A percentile compares a stretch with the other conserved stretches of the same genome.
Conservation (phyloP, 64 coral and sea anemone species). For the Orbicella faveolata region DNA sequence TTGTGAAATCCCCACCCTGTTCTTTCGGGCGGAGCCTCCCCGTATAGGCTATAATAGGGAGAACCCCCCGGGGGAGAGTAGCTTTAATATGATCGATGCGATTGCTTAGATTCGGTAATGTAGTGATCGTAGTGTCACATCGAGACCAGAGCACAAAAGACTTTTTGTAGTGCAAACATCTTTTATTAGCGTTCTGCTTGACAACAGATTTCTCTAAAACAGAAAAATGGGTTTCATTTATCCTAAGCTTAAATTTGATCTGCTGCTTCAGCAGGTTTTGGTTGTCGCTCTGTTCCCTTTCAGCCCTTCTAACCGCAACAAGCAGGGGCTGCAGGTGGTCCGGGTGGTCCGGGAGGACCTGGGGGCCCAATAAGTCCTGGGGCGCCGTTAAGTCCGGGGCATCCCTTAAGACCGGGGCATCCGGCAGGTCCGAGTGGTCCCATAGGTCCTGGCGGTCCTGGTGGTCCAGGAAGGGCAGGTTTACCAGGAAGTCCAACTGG, state of each 20-base stretch:
- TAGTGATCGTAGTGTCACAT: no score
- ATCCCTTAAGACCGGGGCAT: slow-evolving; percentile 55
- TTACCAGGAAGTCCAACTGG: slow-evolving; percentile 35
- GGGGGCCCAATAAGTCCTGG: slow-evolving; percentile 56
- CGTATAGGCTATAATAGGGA: no score
- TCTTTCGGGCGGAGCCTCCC: no score
- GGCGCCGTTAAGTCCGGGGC: slow-evolving; percentile 58
- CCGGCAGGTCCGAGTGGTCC: slow-evolving; percentile 10
- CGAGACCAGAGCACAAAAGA: no score
- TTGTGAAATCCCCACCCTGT: no score
- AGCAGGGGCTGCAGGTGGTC: slow-evolving; percentile 28
- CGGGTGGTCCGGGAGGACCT: slow-evolving; percentile 62
- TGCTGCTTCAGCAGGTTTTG: not conserved
- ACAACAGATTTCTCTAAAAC: not conserved
- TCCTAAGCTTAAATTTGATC: not conserved
- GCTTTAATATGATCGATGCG: no score
- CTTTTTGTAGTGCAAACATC: not conserved
- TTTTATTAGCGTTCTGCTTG: not conserved
- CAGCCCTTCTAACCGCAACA: slow-evolving; percentile 16
- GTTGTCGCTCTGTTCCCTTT: not conserved
- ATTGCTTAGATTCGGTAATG: no score
- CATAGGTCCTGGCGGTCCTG: slow-evolving; percentile 6
- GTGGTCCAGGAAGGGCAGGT: slow-evolving; percentile 33
- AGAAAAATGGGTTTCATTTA: not conserved
- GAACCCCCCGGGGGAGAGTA: no score